Conservation (phyloP, 2,113 vertebrate species). For the Actenoides hombroni region DNA sequence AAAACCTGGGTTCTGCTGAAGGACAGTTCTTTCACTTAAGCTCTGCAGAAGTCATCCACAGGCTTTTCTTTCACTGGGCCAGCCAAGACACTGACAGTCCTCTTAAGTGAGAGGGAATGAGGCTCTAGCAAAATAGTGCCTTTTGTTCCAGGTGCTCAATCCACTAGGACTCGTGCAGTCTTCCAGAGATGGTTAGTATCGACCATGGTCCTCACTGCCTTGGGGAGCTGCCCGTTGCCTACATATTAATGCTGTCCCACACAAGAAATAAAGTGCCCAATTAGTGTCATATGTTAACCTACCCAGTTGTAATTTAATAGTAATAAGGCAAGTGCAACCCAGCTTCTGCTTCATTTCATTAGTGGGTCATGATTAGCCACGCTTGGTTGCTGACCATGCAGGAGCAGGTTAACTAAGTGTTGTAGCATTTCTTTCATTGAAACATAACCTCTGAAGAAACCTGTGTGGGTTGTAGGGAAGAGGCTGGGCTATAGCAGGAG, state of each 20-base stretch:
- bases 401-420: neutral
- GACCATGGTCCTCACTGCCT: fast-evolving
- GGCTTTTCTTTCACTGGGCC: neutral
- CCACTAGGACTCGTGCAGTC: neutral
- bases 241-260: fast-evolving
- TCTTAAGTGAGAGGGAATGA: neutral
- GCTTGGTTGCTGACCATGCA: neutral
- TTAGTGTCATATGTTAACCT: neutral
- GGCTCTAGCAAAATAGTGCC: neutral
- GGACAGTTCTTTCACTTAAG: neutral
- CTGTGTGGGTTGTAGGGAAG: neutral
- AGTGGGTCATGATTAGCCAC: neutral
- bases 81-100: neutral
- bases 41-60: neutral
- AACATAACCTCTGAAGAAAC: neutral
- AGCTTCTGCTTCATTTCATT: constrained; percentile 29
- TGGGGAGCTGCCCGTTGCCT: neutral
- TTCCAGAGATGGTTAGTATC: neutral
- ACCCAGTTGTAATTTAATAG: neutral
- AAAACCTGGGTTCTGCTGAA: neutral
- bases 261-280: neutral
- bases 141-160: neutral
- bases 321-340: neutral
- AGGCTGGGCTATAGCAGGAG: neutral
- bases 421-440: neutral